Conservation (phyloP, 2,797 vertebrate species). For the Parauchenoglanis ngamensis region DNA sequence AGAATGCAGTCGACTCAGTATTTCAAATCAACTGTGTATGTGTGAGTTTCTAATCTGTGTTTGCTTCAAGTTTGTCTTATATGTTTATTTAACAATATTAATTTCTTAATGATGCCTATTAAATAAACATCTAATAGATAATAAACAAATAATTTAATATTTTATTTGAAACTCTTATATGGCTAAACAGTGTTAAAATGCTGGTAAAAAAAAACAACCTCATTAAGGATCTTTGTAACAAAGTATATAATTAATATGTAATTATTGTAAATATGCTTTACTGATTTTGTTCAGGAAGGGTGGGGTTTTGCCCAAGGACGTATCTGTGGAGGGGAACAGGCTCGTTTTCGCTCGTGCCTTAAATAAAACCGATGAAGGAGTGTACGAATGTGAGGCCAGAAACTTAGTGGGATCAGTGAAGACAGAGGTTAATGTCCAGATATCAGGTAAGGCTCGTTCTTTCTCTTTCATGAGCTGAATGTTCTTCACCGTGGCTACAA, state of each 20-base stretch:
- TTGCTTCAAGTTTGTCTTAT: background rate
- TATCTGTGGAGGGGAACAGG: slow-evolving; percentile 47
- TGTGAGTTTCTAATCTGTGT: background rate
- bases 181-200: background rate
- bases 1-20: background rate
- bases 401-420: slow-evolving; percentile 64
- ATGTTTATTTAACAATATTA: background rate
- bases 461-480: background rate
- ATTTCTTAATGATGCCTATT: background rate
- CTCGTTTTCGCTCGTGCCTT: slow-evolving; percentile 69
- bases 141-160: background rate
- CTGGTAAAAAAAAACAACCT: background rate
- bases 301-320: slow-evolving; percentile 63
- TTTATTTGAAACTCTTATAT: too few species aligned
- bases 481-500: background rate
- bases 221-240: background rate
- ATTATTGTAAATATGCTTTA: background rate
- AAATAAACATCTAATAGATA: background rate
- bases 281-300: slow-evolving; percentile 61
- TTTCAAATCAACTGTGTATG: background rate
- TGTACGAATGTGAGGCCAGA: slow-evolving; percentile 62
- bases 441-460: slow-evolving; percentile 19
- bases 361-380: slow-evolving; percentile 67
- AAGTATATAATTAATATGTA: background rate
- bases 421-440: slow-evolving; percentile 55